Conservation (phyloP, 2,888 invertebrate species). For the Nomada ruficornis region DNA sequence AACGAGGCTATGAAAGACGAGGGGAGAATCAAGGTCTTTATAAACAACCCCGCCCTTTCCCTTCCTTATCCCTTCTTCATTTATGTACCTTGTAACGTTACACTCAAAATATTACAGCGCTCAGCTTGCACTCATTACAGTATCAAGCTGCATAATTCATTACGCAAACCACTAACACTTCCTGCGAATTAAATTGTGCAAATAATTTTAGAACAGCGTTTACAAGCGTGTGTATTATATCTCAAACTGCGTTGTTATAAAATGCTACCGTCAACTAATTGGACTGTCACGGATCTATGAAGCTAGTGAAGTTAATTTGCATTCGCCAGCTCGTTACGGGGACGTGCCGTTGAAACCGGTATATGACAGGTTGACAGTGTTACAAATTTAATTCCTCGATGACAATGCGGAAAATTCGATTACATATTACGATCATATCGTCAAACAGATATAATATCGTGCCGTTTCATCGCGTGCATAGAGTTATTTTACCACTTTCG, state of each 20-base stretch:
- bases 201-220: constrained; percentile 28
- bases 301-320: constrained; percentile 29
- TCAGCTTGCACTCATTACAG: constrained; percentile 11
- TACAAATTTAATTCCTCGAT: constrained; percentile 27
- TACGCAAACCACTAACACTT: constrained; percentile 25
- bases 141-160: constrained; percentile 40
- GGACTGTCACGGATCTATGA: constrained; percentile 31
- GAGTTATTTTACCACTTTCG: too few species aligned
- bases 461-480: background rate
- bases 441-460: background rate
- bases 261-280: constrained; percentile 35
- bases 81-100: constrained; percentile 32
- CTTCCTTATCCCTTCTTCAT: constrained; percentile 1
- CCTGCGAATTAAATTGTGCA: constrained; percentile 31
- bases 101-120: constrained; percentile 34
- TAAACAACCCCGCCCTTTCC: constrained; percentile 12
- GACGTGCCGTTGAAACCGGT: background rate
- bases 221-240: background rate
- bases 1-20: constrained; percentile 28
- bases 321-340: background rate
- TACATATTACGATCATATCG: background rate
- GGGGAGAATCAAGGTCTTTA: constrained; percentile 46
- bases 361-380: constrained; percentile 25
- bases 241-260: constrained; percentile 25
- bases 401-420: background rate